Evolutionary conservation across 2,797 vertebrate species (phyloP).

Genomic region (Cynodonichthys magdalenae): DNA sequence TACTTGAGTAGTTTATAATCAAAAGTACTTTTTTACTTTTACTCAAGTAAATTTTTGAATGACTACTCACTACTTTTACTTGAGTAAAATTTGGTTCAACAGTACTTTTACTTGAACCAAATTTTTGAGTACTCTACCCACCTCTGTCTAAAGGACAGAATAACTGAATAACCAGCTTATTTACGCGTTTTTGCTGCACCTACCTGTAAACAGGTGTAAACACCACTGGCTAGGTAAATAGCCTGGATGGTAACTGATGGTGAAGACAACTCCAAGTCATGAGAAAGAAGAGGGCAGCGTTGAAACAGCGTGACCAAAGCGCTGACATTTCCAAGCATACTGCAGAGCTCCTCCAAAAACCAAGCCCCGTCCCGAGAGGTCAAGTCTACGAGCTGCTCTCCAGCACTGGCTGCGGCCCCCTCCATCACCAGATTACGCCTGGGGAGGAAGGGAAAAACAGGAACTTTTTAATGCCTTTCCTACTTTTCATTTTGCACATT

Average conservation of each 20-base stretch:
- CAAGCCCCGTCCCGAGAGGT: conserved; percentile 95
- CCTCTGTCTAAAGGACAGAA: too few relatives aligned
- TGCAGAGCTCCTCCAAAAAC: conserved; percentile 98
- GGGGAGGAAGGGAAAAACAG: not conserved
- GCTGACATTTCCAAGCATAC: conserved; percentile 94
- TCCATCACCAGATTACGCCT: conserved; percentile 98
- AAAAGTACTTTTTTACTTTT: too few relatives aligned
- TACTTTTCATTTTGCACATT: too few relatives aligned
- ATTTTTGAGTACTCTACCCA: too few relatives aligned
- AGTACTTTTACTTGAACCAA: too few relatives aligned
- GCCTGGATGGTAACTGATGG: conserved; percentile 88
- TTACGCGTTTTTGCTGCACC: not conserved
- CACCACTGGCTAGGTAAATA: conserved; percentile 92
- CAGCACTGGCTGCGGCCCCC: conserved; percentile 91
- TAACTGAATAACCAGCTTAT: not conserved
- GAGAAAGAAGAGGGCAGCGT: conserved; percentile 89
- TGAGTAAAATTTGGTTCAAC: too few relatives aligned
- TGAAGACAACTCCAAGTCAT: conserved; percentile 92
- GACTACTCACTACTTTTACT: too few relatives aligned
- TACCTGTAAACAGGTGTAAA: conserved; percentile 96
- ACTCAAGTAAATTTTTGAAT: too few relatives aligned
- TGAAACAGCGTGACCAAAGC: conserved; percentile 91
- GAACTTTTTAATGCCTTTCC: not conserved
- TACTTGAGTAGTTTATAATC: too few relatives aligned
- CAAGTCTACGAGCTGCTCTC: conserved; percentile 94